phyloP scores from a whole-genome alignment of 2,888 invertebrate genomes.

The Agrotis ipsilon region DNA sequence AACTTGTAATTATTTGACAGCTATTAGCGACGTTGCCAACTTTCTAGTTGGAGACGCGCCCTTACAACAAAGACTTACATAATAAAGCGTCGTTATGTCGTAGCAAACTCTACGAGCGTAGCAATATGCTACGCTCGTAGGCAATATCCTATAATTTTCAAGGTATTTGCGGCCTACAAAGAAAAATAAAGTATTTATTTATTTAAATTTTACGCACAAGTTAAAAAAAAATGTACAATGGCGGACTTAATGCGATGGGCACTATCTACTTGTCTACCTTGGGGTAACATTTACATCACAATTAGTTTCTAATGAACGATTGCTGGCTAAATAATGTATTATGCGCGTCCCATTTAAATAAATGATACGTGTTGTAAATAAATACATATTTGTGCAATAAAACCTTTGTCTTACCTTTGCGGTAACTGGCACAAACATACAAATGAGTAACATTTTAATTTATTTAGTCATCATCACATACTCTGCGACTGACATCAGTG shows the following conservation, averaged over 20 bases:
- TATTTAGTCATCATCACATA: conserved; percentile 14
- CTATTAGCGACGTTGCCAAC: no score
- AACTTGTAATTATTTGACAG: no score
- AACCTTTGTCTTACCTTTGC: conserved; percentile 27
- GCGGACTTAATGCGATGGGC: no score
- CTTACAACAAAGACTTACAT: no score
- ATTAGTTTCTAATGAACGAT: conserved; percentile 12
- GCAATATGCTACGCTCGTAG: conserved; percentile 16
- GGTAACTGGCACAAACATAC: conserved; percentile 20
- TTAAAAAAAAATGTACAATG: no score
- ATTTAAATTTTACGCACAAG: no score
- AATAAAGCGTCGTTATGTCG: background rate
- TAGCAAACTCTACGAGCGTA: conserved; percentile 15
- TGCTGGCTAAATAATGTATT: background rate
- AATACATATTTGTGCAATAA: conserved; percentile 31
- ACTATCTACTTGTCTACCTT: no score
- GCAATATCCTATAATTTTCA: no score
- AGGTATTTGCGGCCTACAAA: conserved; percentile 1
- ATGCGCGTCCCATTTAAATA: conserved; percentile 42
- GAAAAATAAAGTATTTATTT: no score
- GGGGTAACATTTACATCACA: no score
- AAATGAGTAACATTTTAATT: conserved; percentile 18
- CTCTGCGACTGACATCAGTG: conserved; percentile 1
- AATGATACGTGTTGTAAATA: conserved; percentile 40
- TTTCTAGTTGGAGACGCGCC: no score